Evolutionary conservation across 2,797 vertebrate species (phyloP), one percentile per base, ranked within the genome.

Genomic region (Erithacus rubecula): DNA sequence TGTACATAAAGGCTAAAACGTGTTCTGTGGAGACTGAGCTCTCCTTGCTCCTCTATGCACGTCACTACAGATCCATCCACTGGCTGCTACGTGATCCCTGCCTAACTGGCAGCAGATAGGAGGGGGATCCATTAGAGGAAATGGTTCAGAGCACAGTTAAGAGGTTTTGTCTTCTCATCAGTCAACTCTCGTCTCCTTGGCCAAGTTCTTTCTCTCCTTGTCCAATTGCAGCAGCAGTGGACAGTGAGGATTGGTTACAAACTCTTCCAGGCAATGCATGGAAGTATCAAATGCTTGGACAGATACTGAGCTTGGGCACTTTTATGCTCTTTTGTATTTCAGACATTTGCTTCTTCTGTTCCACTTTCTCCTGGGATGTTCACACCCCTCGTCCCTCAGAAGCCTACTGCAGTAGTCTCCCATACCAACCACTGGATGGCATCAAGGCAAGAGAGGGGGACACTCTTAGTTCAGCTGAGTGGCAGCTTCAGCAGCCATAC

Each of bases 91-190:
- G 1, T 5, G 52, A 44, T 37, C 55, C 30, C 24, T 63, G 55
- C 67, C 41, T 22, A 19, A 26, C 77, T 8, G 43, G n/a, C 1
- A 0, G 87, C 2, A 2, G 46, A 21, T 12, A 37, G 90, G 79
- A 68, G 44, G 51, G 32, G n/a, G 14, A 90, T 56, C 67, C 94
- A 76, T 84, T 79, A 89, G 59, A 79, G 80, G 59, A 81, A 75
- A 68, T 1, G 13, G 52, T 37, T 68, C 68, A 56, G 70, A 56
- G 82, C 49, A 67, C 21, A 47, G 36, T 58, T 51, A 41, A 69
- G 26, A 63, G 63, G 63, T 56, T 87, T 82, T 69, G 22, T 58
- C 52, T 89, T 74, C 68, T 87, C 44, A 34, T 64, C 46, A 44
- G 77, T 64, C 81, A 86, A 17, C 37, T 90, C 70, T 91, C 58